These are phyloP conservation scores for Varanus komodoensis DNA, from an alignment of 2,113 vertebrate genomes.

Conservation along the genomic window DNA sequence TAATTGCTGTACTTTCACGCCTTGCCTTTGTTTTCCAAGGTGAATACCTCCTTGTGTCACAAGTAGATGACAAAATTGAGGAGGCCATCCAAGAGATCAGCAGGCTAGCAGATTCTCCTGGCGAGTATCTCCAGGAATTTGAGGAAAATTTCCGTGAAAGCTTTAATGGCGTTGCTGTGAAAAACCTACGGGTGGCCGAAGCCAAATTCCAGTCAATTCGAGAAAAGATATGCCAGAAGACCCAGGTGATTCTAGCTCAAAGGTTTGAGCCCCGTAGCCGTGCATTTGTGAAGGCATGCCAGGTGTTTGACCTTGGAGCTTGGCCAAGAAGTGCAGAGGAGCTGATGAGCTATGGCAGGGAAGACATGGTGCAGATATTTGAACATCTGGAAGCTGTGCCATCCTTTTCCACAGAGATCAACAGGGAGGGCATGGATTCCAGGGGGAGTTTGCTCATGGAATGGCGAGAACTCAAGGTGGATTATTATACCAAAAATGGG, in stretches of 20 bases:
- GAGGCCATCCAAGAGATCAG: slow-evolving; percentile 95
- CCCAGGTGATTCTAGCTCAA: slow-evolving; percentile 90
- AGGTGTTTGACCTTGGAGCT: slow-evolving; percentile 87
- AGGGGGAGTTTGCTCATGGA: slow-evolving; percentile 86
- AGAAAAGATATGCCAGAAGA: slow-evolving; percentile 96
- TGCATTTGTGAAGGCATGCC: slow-evolving; percentile 90
- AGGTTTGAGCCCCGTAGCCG: slow-evolving; percentile 88
- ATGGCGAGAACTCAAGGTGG: slow-evolving; percentile 94
- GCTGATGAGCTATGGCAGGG: slow-evolving; percentile 88
- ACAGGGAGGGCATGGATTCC: slow-evolving; percentile 80
- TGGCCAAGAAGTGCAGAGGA: slow-evolving; percentile 91
- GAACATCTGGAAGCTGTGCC: slow-evolving; percentile 89
- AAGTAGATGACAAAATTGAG: slow-evolving; percentile 90
- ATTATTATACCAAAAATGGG: slow-evolving; percentile 90
- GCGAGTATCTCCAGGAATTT: slow-evolving; percentile 95
- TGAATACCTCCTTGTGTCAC: slow-evolving; percentile 90
- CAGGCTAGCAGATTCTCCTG: slow-evolving; percentile 88
- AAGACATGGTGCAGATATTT: slow-evolving; percentile 91
- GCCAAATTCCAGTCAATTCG: slow-evolving; percentile 97
- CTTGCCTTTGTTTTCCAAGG: slow-evolving; percentile 93
- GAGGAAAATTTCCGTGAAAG: slow-evolving; percentile 95
- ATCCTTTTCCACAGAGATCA: slow-evolving; percentile 78
- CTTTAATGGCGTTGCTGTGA: slow-evolving; percentile 92
- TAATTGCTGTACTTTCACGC: slow-evolving; percentile 91
- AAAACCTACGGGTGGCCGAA: slow-evolving; percentile 94